phyloP scores from a whole-genome alignment of 2,797 vertebrate genomes.

The Sebastiscus tertius region DNA sequence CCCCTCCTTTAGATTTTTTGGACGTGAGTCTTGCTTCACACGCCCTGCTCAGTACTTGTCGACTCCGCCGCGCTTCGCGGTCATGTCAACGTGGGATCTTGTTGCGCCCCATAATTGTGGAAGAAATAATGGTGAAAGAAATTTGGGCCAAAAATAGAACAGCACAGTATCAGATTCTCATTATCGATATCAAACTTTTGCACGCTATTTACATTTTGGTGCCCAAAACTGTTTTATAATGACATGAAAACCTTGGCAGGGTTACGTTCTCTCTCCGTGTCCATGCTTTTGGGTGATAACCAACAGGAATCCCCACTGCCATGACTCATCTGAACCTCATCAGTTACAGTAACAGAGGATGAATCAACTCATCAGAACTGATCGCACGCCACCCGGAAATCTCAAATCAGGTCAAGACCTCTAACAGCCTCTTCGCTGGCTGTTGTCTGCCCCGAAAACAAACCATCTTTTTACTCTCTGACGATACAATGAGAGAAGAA shows the following conservation, averaged over 20 bases:
- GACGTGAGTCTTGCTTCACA: constrained; percentile 65
- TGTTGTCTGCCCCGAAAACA: constrained; percentile 35
- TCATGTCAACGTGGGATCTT: constrained; percentile 43
- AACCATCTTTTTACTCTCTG: constrained; percentile 43
- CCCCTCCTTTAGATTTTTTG: constrained; percentile 70
- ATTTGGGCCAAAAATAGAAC: constrained; percentile 25
- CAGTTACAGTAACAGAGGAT: constrained; percentile 40
- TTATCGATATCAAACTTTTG: constrained; percentile 20
- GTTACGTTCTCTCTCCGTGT: not conserved
- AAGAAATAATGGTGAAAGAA: constrained; percentile 1
- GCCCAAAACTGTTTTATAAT: not conserved
- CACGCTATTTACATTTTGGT: constrained; percentile 29
- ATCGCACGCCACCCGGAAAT: constrained; percentile 37
- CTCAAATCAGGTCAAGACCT: constrained; percentile 55
- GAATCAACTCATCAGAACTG: constrained; percentile 24
- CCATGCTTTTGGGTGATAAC: constrained; percentile 21
- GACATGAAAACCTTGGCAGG: constrained; percentile 17
- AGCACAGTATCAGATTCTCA: constrained; percentile 20
- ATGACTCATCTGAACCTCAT: constrained; percentile 42
- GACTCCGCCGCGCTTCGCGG: constrained; percentile 19
- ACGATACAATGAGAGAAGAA: constrained; percentile 37
- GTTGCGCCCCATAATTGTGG: constrained; percentile 11
- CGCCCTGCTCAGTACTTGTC: constrained; percentile 45
- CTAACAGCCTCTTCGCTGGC: constrained; percentile 22
- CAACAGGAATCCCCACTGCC: constrained; percentile 21